A percentile compares a stretch with the other conserved stretches of the same genome.
Evolutionary conservation across 2,797 vertebrate genomes (phyloP).

Genomic region (Otolemur crassicaudatus): DNA sequence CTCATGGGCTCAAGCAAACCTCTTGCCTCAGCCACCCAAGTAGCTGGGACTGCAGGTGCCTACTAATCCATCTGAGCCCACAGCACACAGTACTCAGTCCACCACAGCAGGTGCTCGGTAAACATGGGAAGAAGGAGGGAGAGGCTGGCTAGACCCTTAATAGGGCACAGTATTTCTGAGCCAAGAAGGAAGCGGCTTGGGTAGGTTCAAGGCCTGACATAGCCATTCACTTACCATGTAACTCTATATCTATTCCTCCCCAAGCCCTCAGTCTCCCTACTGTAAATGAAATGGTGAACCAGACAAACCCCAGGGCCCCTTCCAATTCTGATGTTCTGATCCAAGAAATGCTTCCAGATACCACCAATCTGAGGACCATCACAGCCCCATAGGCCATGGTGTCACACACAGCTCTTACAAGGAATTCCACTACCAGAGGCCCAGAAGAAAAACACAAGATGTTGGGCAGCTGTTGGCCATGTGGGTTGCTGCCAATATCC

Average conservation of each 20-base stretch:
- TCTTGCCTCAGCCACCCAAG: too few species aligned
- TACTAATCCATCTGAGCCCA: not conserved
- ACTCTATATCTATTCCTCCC: not conserved
- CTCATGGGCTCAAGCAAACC: too few species aligned
- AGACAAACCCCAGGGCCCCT: not conserved
- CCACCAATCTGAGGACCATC: not conserved
- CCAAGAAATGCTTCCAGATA: not conserved
- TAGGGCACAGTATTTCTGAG: not conserved
- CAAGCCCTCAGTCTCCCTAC: not conserved
- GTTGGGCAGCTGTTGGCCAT: not conserved
- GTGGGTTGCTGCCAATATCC: accelerated
- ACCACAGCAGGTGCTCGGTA: not conserved
- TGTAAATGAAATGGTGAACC: not conserved
- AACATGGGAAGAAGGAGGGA: accelerated
- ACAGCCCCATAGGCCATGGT: not conserved
- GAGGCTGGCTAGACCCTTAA: not conserved
- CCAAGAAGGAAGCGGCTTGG: not conserved
- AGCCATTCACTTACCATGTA: not conserved
- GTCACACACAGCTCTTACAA: not conserved
- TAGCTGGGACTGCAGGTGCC: too few species aligned
- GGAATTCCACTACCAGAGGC: not conserved
- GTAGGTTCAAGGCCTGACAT: not conserved
- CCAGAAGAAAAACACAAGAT: not conserved
- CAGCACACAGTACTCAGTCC: not conserved
- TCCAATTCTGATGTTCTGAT: not conserved